Conservation (phyloP, 2,113 vertebrate species). For the Gymnogyps californianus region DNA sequence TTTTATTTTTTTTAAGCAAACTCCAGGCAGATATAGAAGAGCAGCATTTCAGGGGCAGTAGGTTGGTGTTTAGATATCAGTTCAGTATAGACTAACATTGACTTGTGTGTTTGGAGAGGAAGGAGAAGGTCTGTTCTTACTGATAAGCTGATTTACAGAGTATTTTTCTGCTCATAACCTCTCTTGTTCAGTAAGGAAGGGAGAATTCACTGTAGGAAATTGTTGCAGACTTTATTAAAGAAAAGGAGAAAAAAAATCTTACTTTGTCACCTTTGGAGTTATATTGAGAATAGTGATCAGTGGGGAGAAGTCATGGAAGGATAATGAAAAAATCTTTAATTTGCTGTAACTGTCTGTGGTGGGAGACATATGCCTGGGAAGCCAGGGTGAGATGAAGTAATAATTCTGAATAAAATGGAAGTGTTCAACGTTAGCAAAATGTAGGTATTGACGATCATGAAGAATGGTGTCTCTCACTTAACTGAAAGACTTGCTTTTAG, state of each 20-base stretch:
- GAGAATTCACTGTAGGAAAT: background rate
- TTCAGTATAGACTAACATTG: background rate
- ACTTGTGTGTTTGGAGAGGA: background rate
- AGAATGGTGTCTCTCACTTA: background rate
- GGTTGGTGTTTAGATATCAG: background rate
- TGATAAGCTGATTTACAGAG: background rate
- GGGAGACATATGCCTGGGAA: background rate
- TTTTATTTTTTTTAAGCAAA: background rate
- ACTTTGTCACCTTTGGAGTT: background rate
- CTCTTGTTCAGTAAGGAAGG: background rate
- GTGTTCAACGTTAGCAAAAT: background rate
- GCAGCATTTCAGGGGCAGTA: background rate
- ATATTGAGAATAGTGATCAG: background rate
- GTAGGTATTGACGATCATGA: background rate
- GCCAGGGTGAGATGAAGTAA: background rate
- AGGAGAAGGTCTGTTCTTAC: background rate
- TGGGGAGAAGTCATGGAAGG: background rate
- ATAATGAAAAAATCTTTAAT: background rate
- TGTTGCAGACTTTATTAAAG: background rate
- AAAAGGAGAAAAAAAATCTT: background rate
- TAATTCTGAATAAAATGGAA: background rate
- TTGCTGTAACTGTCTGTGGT: background rate
- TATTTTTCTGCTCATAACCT: background rate
- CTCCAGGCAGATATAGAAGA: background rate
- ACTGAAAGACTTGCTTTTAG: background rate